Percentiles rank a stretch among this genome's conserved stretches.
Conservation (phyloP, 2,888 invertebrate genomes). For the Syrista parreyssii region DNA sequence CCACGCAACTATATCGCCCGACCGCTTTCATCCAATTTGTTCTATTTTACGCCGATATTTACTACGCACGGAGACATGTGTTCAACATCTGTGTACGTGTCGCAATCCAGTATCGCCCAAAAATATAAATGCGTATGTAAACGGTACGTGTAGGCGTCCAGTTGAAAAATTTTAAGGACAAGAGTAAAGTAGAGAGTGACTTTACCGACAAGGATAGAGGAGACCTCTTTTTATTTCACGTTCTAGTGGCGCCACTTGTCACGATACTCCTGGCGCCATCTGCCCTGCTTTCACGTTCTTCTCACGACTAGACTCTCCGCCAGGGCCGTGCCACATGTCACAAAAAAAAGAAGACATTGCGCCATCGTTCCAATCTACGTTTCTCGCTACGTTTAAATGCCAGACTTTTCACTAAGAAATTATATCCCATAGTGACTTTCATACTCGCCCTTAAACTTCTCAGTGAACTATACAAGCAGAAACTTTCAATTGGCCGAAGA, state of each 20-base stretch:
- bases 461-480: background rate
- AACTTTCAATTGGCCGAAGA: background rate
- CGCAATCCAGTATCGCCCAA: slow-evolving; percentile 29
- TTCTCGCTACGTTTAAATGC: background rate
- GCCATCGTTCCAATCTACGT: background rate
- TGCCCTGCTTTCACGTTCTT: background rate
- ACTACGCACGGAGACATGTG: slow-evolving; percentile 39
- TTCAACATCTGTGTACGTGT: slow-evolving; percentile 40
- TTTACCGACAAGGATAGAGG: slow-evolving; percentile 34
- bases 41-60: slow-evolving; percentile 34
- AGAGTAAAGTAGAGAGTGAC: background rate
- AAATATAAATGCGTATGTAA: slow-evolving; percentile 16
- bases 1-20: background rate
- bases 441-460: background rate
- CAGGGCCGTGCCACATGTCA: background rate
- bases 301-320: background rate
- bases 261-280: slow-evolving; percentile 30
- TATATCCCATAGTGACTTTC: background rate
- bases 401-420: background rate
- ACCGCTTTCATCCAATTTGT: slow-evolving; percentile 9
- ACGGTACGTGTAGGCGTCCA: background rate
- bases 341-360: background rate
- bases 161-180: background rate
- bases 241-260: slow-evolving; percentile 28
- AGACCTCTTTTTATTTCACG: background rate